These are phyloP conservation scores for Atrina japonica DNA, from an alignment of 2,888 invertebrate genomes.

Conservation along the genomic window DNA sequence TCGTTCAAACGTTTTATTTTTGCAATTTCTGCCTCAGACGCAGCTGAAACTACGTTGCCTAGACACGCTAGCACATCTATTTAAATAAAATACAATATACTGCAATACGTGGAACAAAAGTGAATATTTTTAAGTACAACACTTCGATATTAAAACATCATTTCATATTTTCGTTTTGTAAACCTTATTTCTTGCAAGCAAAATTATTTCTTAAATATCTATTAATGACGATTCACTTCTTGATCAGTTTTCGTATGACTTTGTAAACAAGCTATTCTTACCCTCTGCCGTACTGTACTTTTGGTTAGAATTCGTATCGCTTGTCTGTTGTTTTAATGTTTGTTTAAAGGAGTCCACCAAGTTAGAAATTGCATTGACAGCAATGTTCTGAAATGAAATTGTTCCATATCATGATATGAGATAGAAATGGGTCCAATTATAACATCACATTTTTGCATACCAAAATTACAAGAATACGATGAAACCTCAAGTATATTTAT, in stretches of 20 bases:
- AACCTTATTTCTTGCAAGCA: too few species aligned
- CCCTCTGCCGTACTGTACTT: conserved; percentile 62
- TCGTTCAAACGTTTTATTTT: too few species aligned
- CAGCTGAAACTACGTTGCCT: conserved; percentile 62
- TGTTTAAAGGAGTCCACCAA: conserved; percentile 57
- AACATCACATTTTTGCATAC: background rate
- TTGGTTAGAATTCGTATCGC: conserved; percentile 50
- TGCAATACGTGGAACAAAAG: background rate
- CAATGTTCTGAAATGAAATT: conserved; percentile 48
- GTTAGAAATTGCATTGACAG: conserved; percentile 53
- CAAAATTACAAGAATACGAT: background rate
- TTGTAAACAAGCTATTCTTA: too few species aligned
- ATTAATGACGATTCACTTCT: too few species aligned
- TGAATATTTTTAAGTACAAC: background rate
- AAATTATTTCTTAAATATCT: too few species aligned
- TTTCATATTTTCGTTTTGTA: background rate
- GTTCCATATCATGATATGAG: too few species aligned
- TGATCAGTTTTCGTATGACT: too few species aligned
- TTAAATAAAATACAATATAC: background rate
- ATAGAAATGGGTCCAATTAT: too few species aligned
- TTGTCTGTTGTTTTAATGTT: conserved; percentile 50
- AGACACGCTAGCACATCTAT: conserved; percentile 61
- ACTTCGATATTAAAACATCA: background rate
- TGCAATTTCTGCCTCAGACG: conserved; percentile 33
- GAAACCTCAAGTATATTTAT: too few species aligned